These are phyloP conservation scores for Dryas iulia DNA, from an alignment of 1,140 invertebrate species.

Conservation along the genomic window DNA sequence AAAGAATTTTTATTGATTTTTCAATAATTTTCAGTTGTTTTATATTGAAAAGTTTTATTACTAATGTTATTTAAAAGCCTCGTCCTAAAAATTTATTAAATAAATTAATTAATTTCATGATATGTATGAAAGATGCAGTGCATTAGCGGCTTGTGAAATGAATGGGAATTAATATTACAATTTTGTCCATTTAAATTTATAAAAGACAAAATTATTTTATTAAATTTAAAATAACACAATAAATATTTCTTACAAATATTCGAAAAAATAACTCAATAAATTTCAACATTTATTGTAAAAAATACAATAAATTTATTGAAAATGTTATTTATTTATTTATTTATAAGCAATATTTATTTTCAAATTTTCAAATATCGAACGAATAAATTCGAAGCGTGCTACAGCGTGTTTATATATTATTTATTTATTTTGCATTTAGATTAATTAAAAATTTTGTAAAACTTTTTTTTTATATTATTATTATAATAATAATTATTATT, in stretches of 20 bases:
- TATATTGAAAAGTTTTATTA: no score
- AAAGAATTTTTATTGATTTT: no score
- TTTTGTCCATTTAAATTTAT: background rate
- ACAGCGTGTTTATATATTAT: slow-evolving; percentile 14
- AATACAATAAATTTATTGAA: no score
- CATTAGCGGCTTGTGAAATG: no score
- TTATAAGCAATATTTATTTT: background rate
- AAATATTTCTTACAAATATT: background rate
- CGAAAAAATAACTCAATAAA: background rate
- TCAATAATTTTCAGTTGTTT: no score
- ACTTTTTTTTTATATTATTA: background rate
- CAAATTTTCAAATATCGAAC: background rate
- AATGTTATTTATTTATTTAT: background rate
- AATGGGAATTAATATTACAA: background rate
- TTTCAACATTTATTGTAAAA: no score
- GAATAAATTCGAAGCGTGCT: slow-evolving; percentile 13
- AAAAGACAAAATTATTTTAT: background rate
- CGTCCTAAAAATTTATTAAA: no score
- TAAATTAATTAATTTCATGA: no score
- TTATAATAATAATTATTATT: no score
- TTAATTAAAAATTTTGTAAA: slow-evolving; percentile 1
- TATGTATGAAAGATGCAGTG: background rate
- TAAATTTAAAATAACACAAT: background rate
- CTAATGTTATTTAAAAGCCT: no score
- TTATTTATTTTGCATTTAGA: slow-evolving; percentile 18